Evolutionary conservation across 2,797 vertebrate species (phyloP), one percentile per base, ranked within the genome.

Genomic region (Triplophysa yarkandensis): DNA sequence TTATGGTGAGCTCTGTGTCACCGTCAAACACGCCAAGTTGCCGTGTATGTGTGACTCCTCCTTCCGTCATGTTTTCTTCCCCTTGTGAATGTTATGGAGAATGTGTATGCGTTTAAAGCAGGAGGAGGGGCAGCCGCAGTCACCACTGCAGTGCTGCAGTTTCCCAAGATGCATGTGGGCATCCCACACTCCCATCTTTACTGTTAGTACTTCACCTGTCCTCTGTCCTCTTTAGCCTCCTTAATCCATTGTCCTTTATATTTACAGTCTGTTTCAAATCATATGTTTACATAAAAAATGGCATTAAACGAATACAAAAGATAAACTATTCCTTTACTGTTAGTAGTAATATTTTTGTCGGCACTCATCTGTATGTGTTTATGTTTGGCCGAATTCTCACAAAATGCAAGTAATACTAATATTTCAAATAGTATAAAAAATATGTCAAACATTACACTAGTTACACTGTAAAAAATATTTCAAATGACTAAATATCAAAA

Each of bases 121-220:
- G 76, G 54, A 68, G 25, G 71, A 73, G 77, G 72, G 77, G 77
- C 11, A 27, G 73, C 82, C 80, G 77, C 77, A 78, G 77, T 80
- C 68, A 66, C 72, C 65, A 46, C 82, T 80, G 80, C 82, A 81
- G 43, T 81, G 80, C 77, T 76, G 80, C 82, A 83, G 62, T 78
- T 69, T 80, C 77, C 76, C 65, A 76, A 69, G 68, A 57, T 81
- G 75, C 80, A 81, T 75, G 65, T 83, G 63, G 67, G 41, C 69
- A 46, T 43, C n/a, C 54, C 65, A 68, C 21, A 34, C 41, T 71
- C 43, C 43, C 36, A 23, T 48, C 67, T 54, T 74, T 50, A 67
- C 46, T 55, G 70, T 65, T 77, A 30, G 39, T 43, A 52, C 54
- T 19, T 75, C 25, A 41, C 67, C 64, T 70, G 75, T 78, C 75